These are phyloP conservation scores for Lochmaea crataegi DNA, from an alignment of 2,888 invertebrate genomes.

Conservation along the genomic window DNA sequence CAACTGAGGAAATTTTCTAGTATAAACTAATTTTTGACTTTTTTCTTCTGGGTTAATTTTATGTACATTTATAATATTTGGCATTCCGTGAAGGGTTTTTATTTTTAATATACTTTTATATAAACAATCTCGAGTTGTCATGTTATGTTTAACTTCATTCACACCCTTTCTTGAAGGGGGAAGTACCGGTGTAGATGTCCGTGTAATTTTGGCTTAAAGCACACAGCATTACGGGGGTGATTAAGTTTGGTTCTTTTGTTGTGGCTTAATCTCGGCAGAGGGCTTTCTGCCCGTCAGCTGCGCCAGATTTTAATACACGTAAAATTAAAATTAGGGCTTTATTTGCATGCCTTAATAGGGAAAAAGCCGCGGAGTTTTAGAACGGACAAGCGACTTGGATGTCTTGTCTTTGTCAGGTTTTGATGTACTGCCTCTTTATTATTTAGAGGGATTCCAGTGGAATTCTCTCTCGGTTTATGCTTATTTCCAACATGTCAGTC, in stretches of 20 bases:
- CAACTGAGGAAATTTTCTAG: too few relatives aligned
- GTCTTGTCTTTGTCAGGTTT: conserved; percentile 44
- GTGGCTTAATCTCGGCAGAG: conserved; percentile 62
- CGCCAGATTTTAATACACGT: conserved; percentile 70
- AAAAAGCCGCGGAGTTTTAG: conserved; percentile 61
- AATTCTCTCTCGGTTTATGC: conserved; percentile 13
- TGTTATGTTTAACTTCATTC: conserved; percentile 13
- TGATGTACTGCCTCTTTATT: conserved; percentile 41
- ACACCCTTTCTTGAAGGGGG: conserved; percentile 20
- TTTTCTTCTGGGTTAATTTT: too few relatives aligned
- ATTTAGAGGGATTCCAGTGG: conserved; percentile 29
- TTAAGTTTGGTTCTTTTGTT: conserved; percentile 63
- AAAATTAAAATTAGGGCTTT: conserved; percentile 72
- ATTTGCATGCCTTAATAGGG: conserved; percentile 72
- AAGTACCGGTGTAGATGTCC: conserved; percentile 44
- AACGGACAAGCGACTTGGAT: conserved; percentile 38
- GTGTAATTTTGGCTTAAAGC: conserved; percentile 56
- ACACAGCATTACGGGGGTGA: conserved; percentile 61
- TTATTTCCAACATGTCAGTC: conserved; percentile 6
- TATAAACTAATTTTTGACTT: too few relatives aligned
- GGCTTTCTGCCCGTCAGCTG: conserved; percentile 65
- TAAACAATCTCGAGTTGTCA: conserved; percentile 8
- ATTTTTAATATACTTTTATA: conserved; percentile 1
- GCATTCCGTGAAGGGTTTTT: too few relatives aligned
- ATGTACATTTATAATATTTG: too few relatives aligned